Evolutionary conservation across 2,113 vertebrate genomes (phyloP), one percentile per base, ranked within the genome.

Genomic region (Rhinoderma darwinii): DNA sequence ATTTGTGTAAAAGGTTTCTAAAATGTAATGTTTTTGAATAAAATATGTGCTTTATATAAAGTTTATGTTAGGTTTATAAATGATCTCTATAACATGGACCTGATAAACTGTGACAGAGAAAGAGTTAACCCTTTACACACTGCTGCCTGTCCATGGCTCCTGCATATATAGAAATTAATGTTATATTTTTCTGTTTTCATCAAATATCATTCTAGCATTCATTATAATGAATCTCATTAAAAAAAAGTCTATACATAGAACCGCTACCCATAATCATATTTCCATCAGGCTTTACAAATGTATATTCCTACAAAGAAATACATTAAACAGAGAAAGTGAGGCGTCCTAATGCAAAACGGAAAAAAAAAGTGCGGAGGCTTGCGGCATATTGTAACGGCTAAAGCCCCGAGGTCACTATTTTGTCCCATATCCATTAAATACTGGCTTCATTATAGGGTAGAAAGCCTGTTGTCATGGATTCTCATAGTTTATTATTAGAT

Each of bases 151-250:
- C 25, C 9, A 8, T 3, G 22, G 18, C 66, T 70, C 14, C 56
- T 32, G n/a, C 37, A 43, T n/a, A 14, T 17, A 41, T 22, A 41
- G 9, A n/a, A n/a, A n/a, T n/a, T n/a, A n/a, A n/a, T n/a, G n/a
- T 11, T 78, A 47, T 43, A 43, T 54, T 25, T 70, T 72, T 63
- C 68, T 44, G 25, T 87, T 30, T 68, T 37, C 20, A 30, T 22
- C 32, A 68, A 81, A 86, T 27, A 63, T 37, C 61, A 86, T 22
- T 32, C 37, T 30, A 68, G 32, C 37, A 81, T 44, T 80, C 47
- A 44, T 37, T 30, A 82, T 87, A 74, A 79, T 68, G 41, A 82
- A 80, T 37, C 47, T 87, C 86, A 50, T 87, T 87, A 87, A 74
- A 86, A 87, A 74, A 86, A 59, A 82, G 51, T 75, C 68, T 73